phyloP scores from a whole-genome alignment of 2,797 vertebrate genomes.

The Sarcophilus harrisii region DNA sequence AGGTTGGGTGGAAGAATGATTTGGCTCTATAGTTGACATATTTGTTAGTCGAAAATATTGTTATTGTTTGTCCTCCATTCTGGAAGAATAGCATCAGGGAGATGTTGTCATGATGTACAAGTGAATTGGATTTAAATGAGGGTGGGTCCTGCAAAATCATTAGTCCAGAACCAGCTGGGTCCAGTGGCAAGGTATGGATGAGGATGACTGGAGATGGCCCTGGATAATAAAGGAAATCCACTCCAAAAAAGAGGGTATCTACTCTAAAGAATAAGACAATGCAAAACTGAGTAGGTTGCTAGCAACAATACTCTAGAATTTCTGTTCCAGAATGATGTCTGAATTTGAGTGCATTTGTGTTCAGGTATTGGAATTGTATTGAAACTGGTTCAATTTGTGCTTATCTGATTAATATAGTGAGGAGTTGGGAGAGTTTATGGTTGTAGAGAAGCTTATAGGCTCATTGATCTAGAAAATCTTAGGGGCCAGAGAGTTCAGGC shows the following conservation, averaged over 20 bases:
- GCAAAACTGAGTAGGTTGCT: background rate
- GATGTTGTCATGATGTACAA: no score
- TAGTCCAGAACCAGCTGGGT: no score
- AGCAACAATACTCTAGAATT: background rate
- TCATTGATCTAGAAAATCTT: background rate
- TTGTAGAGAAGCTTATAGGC: no score
- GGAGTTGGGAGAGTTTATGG: no score
- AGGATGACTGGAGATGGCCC: no score
- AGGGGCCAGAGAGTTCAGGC: background rate
- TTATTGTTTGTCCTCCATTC: no score
- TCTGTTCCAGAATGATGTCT: background rate
- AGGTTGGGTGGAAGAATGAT: background rate
- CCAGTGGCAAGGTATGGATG: no score
- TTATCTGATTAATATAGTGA: background rate
- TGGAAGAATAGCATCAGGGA: no score
- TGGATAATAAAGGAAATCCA: background rate
- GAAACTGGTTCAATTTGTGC: background rate
- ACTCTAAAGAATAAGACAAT: background rate
- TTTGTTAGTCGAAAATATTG: constrained; percentile 12
- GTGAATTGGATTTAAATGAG: no score
- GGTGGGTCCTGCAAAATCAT: no score
- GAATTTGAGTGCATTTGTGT: background rate
- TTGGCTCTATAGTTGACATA: constrained; percentile 15
- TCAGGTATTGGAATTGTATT: background rate
- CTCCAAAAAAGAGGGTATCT: constrained; percentile 13